A percentile compares a stretch with the other conserved stretches of the same genome.
These are phyloP conservation scores for Carposina sasakii DNA, from an alignment of 1,140 invertebrate species.

Conservation along the genomic window DNA sequence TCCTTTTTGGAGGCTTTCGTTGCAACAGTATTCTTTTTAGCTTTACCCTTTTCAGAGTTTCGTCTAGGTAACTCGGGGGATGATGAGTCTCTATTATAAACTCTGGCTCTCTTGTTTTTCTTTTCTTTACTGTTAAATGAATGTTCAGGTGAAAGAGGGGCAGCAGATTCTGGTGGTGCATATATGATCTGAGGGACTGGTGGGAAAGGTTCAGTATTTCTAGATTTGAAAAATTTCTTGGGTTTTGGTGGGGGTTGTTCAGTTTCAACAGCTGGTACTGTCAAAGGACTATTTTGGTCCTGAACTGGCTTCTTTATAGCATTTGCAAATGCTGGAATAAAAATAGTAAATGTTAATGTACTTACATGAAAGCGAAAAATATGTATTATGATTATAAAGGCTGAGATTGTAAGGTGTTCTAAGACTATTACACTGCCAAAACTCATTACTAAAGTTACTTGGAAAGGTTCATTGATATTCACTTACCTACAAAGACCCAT, in stretches of 20 bases:
- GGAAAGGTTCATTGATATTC: too few relatives aligned
- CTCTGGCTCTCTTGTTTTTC: conserved; percentile 53
- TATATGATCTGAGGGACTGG: conserved; percentile 71
- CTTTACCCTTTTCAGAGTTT: conserved; percentile 60
- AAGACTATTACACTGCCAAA: too few relatives aligned
- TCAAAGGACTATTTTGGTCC: conserved; percentile 74
- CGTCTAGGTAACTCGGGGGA: conserved; percentile 61
- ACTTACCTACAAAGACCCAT: too few relatives aligned
- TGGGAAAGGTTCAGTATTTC: conserved; percentile 78
- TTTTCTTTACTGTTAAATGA: conserved; percentile 71
- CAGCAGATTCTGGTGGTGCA: conserved; percentile 66
- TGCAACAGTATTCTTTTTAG: conserved; percentile 58
- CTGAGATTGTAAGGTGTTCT: too few relatives aligned
- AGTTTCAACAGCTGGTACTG: conserved; percentile 71
- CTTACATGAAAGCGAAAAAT: too few relatives aligned
- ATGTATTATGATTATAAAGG: too few relatives aligned
- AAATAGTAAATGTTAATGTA: conserved; percentile 20
- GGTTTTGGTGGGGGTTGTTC: conserved; percentile 78
- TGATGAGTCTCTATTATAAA: conserved; percentile 59
- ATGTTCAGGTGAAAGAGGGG: conserved; percentile 74
- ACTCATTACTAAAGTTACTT: too few relatives aligned
- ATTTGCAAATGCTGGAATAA: conserved; percentile 61
- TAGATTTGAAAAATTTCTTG: conserved; percentile 93
- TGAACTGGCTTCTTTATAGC: conserved; percentile 71
- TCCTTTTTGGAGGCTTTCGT: conserved; percentile 66